These are phyloP conservation scores for Hemistola chrysoprasaria DNA, from an alignment of 2,888 invertebrate species.

Conservation along the genomic window DNA sequence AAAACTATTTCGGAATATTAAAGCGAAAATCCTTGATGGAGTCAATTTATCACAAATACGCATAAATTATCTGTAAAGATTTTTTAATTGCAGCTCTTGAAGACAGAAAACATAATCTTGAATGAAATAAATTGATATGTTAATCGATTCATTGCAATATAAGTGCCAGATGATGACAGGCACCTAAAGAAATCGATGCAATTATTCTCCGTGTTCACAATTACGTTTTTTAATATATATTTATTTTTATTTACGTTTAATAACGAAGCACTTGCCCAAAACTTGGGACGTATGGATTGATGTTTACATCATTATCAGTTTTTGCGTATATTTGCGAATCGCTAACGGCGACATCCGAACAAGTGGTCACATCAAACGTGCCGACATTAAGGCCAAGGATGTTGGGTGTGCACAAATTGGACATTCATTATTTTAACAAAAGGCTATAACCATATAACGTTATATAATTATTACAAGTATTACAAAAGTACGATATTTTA, in stretches of 20 bases:
- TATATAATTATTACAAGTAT: conserved; percentile 51
- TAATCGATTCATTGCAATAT: conserved; percentile 26
- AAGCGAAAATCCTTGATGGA: conserved; percentile 6
- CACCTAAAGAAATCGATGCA: conserved; percentile 23
- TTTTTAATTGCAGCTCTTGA: conserved; percentile 15
- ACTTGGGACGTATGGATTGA: conserved; percentile 34
- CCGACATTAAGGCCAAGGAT: conserved; percentile 73
- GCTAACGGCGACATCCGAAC: conserved; percentile 55
- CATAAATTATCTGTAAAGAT: conserved; percentile 14
- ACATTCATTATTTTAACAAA: conserved; percentile 70
- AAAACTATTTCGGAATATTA: conserved; percentile 5
- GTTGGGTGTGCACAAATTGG: conserved; percentile 58
- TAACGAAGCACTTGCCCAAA: conserved; percentile 36
- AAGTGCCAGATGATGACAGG: conserved; percentile 25
- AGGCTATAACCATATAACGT: conserved; percentile 59
- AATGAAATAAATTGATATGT: conserved; percentile 22
- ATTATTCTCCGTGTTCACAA: conserved; percentile 37
- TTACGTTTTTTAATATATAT: conserved; percentile 35
- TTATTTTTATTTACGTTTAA: no score
- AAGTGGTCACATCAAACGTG: conserved; percentile 59
- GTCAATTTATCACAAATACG: conserved; percentile 14
- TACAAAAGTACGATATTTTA: no score
- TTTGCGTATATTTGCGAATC: conserved; percentile 61
- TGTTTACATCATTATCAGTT: conserved; percentile 56
- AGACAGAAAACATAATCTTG: conserved; percentile 13